Evolutionary conservation across 2,113 vertebrate genomes (phyloP).

Genomic region (Heterotilapia buettikoferi): DNA sequence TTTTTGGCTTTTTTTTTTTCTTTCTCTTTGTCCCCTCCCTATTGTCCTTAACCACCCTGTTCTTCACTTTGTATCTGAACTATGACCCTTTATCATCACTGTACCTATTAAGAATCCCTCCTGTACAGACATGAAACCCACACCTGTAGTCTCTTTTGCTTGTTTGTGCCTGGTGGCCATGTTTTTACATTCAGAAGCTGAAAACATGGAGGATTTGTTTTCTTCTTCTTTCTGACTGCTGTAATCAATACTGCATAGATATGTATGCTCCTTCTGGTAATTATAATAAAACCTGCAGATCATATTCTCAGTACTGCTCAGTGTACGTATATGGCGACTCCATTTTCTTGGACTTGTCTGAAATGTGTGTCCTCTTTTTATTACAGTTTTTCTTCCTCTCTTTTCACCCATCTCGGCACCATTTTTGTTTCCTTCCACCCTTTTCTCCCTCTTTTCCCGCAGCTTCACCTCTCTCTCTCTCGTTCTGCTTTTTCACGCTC

Average conservation of each 20-base stretch:
- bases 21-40: not conserved
- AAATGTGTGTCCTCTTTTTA: accelerated
- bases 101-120: not conserved
- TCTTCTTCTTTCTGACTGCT: not conserved
- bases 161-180: too few relatives aligned
- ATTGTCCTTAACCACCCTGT: not conserved
- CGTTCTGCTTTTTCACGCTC: not conserved
- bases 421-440: not conserved
- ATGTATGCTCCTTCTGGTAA: not conserved
- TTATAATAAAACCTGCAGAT: not conserved
- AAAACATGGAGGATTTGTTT: not conserved
- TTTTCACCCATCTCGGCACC: not conserved
- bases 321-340: accelerated
- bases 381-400: not conserved
- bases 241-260: not conserved
- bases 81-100: too few relatives aligned
- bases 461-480: not conserved
- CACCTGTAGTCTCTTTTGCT: not conserved
- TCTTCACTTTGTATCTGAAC: not conserved
- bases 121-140: not conserved
- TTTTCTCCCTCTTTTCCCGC: not conserved
- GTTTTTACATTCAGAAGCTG: not conserved
- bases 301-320: not conserved
- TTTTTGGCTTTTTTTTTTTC: not conserved
- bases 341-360: not conserved